Evolutionary conservation across 2,113 vertebrate species (phyloP).

Genomic region (Gallinago undulata): DNA sequence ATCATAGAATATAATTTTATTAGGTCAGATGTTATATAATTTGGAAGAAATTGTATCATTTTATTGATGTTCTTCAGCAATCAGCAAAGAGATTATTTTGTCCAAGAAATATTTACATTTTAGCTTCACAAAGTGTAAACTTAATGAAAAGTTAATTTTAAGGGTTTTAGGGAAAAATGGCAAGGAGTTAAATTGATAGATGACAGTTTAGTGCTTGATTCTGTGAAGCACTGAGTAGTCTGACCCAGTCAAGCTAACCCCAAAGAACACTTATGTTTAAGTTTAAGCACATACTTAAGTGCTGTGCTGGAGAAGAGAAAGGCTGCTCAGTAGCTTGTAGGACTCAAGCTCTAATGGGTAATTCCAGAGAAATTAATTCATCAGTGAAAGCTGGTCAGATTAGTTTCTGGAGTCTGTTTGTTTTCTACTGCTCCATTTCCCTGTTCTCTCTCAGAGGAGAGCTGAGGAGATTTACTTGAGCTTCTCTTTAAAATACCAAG

Average conservation of each 20-base stretch:
- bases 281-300: neutral
- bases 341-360: constrained; percentile 2
- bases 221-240: neutral
- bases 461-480: constrained; percentile 72
- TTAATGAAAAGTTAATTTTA: neutral
- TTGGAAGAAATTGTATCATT: neutral
- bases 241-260: neutral
- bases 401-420: constrained; percentile 60
- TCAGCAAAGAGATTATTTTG: neutral
- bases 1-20: neutral
- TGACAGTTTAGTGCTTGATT: neutral
- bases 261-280: neutral
- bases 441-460: constrained; percentile 67
- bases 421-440: constrained; percentile 63
- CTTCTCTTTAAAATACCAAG: constrained; percentile 79
- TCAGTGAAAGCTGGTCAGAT: constrained; percentile 42
- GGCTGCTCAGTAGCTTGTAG: neutral
- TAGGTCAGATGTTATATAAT: neutral
- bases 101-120: neutral
- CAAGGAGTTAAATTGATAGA: neutral
- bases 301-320: neutral
- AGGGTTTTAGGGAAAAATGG: neutral
- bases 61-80: neutral
- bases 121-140: neutral
- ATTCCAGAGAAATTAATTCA: constrained; percentile 30